These are phyloP conservation scores for Larimichthys polyactis DNA, from an alignment of 2,113 vertebrate genomes.

Conservation along the genomic window DNA sequence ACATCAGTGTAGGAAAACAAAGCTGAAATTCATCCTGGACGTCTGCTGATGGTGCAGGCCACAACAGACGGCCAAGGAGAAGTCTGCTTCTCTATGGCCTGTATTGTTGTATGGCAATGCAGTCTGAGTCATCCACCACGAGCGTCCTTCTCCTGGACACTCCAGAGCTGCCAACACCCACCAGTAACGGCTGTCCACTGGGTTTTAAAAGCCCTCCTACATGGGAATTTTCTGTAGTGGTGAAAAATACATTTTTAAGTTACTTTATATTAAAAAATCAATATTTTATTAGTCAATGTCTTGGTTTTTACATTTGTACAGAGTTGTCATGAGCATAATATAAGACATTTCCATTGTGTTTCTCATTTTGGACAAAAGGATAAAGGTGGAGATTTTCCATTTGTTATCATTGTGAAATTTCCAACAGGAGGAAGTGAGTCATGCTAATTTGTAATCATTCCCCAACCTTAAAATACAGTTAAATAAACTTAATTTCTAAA, in stretches of 20 bases:
- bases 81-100: constrained; percentile 42
- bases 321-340: neutral
- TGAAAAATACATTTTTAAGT: constrained; percentile 3
- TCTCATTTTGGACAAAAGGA: neutral
- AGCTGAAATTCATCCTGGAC: constrained; percentile 57
- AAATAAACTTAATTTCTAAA: neutral
- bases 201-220: constrained; percentile 46
- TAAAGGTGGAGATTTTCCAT: neutral
- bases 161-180: constrained; percentile 59
- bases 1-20: constrained; percentile 56
- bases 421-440: neutral
- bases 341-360: neutral
- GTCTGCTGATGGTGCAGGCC: constrained; percentile 50
- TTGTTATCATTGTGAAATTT: neutral
- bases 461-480: neutral
- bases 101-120: constrained; percentile 55
- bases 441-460: neutral
- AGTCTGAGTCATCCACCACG: constrained; percentile 63
- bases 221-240: neutral
- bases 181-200: constrained; percentile 50
- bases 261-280: neutral
- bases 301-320: neutral
- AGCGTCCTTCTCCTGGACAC: constrained; percentile 33
- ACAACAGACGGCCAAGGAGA: constrained; percentile 10
- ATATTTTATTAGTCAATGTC: neutral